These are phyloP conservation scores for Onthophagus taurus DNA, from an alignment of 1,140 invertebrate species.

Conservation along the genomic window DNA sequence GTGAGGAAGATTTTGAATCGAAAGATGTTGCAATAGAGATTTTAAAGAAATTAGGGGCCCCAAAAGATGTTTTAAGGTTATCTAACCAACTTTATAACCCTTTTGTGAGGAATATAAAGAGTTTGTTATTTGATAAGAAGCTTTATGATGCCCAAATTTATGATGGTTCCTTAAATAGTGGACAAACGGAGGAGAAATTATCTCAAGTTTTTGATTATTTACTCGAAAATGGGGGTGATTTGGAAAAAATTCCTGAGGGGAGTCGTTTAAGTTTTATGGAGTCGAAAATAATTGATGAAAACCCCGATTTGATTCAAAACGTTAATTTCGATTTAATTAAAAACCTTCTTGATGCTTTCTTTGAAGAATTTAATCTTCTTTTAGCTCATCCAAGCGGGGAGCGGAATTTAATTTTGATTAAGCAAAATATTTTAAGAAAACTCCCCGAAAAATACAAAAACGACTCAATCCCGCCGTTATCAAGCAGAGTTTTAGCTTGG, in stretches of 20 bases:
- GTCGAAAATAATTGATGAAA: background rate
- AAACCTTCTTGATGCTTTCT: constrained; percentile 4
- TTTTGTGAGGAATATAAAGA: constrained; percentile 22
- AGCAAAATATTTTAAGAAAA: background rate
- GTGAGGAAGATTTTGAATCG: constrained; percentile 3
- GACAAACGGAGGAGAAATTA: too few species aligned
- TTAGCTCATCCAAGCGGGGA: background rate
- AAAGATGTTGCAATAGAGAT: constrained; percentile 15
- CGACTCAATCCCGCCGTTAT: constrained; percentile 1
- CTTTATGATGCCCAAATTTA: constrained; percentile 15
- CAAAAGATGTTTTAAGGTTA: constrained; percentile 13
- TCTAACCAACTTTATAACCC: constrained; percentile 22
- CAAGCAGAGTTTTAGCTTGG: constrained; percentile 28
- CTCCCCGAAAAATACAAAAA: background rate
- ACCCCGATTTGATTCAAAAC: too few species aligned
- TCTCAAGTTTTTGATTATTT: too few species aligned
- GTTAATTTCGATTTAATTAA: too few species aligned
- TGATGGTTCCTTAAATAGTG: background rate
- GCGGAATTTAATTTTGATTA: constrained; percentile 8
- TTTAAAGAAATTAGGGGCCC: constrained; percentile 14
- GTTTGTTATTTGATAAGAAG: constrained; percentile 26
- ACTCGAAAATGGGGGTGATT: constrained; percentile 3
- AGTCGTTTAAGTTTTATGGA: background rate
- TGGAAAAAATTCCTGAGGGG: background rate
- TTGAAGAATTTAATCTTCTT: background rate